Conservation (phyloP, 2,797 vertebrate species). For the Hyperoplus lanceolatus region DNA sequence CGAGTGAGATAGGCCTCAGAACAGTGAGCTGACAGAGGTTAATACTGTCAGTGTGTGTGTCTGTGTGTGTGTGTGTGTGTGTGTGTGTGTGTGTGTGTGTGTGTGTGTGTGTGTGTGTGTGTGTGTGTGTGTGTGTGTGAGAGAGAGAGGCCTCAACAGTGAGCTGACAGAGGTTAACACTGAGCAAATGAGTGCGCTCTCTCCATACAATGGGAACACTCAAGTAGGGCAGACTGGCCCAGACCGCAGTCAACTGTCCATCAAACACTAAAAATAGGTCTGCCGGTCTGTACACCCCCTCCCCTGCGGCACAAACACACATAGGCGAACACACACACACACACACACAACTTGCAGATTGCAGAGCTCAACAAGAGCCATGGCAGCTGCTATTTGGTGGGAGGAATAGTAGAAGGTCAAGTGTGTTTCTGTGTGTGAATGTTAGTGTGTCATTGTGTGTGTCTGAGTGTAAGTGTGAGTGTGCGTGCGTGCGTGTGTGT, state of each 20-base stretch:
- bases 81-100: no score
- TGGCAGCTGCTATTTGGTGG: constrained; percentile 47
- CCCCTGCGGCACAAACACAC: neutral
- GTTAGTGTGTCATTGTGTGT: neutral
- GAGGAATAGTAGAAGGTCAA: constrained; percentile 45
- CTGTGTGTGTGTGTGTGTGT: no score
- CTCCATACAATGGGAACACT: constrained; percentile 49
- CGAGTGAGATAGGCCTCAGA: constrained; percentile 46
- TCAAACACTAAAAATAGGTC: constrained; percentile 38
- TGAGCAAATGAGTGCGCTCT: constrained; percentile 67
- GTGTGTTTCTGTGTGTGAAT: neutral
- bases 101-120: no score
- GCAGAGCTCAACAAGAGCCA: constrained; percentile 47
- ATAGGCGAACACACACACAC: neutral
- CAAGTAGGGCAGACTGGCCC: constrained; percentile 51
- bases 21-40: constrained; percentile 55
- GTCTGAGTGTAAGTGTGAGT: neutral
- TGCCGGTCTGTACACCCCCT: neutral
- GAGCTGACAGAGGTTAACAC: constrained; percentile 64
- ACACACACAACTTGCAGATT: constrained; percentile 20
- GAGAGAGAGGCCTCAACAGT: constrained; percentile 26
- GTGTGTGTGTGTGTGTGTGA: constrained; percentile 37
- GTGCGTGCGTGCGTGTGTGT: neutral
- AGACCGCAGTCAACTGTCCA: constrained; percentile 57
- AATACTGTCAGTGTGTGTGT: constrained; percentile 33